These are phyloP conservation scores for Xiphophorus birchmanni DNA, from an alignment of 2,797 vertebrate genomes.

Conservation along the genomic window DNA sequence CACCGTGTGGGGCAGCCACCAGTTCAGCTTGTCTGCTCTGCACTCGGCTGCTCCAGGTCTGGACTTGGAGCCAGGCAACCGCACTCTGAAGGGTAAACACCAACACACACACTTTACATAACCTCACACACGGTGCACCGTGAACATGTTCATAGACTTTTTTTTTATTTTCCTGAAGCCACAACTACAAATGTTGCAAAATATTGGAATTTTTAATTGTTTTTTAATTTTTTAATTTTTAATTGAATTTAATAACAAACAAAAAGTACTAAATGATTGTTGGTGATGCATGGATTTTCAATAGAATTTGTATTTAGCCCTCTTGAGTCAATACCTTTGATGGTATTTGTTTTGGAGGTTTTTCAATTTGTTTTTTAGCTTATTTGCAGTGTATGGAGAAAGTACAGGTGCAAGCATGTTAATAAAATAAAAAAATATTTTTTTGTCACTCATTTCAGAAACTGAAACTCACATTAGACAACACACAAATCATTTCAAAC, in stretches of 20 bases:
- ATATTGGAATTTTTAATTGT: not conserved
- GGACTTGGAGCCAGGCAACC: conserved; percentile 67
- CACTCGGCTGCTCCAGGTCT: conserved; percentile 75
- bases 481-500: not conserved
- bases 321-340: not conserved
- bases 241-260: too few species aligned
- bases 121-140: not conserved
- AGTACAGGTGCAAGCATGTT: not conserved
- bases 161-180: too few species aligned
- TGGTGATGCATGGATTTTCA: not conserved
- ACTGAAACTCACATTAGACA: not conserved
- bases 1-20: conserved; percentile 79
- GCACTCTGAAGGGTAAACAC: conserved; percentile 75
- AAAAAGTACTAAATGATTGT: not conserved
- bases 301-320: not conserved
- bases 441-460: not conserved
- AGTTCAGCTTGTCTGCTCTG: conserved; percentile 70
- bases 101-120: not conserved
- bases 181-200: not conserved
- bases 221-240: not conserved
- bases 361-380: not conserved
- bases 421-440: not conserved
- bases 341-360: not conserved
- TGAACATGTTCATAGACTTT: not conserved
- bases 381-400: not conserved